Conservation (phyloP, 2,797 vertebrate species). For the Xiphophorus birchmanni region DNA sequence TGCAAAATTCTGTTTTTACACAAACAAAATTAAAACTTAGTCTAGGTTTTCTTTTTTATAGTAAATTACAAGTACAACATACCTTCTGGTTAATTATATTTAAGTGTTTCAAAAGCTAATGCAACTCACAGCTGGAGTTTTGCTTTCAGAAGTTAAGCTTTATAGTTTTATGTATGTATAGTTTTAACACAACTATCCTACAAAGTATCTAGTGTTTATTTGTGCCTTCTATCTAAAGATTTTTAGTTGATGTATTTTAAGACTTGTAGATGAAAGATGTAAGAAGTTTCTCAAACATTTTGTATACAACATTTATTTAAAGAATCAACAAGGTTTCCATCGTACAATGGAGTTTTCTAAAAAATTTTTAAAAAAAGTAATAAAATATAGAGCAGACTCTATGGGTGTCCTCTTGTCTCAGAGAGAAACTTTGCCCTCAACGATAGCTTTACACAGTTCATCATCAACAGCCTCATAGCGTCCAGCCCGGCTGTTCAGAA, state of each 20-base stretch:
- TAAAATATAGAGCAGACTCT: neutral
- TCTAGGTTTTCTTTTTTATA: neutral
- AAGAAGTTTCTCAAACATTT: neutral
- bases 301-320: neutral
- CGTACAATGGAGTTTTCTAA: neutral
- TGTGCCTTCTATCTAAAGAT: neutral
- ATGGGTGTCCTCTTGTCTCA: constrained; percentile 60
- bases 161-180: neutral
- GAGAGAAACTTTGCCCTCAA: constrained; percentile 76
- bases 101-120: neutral
- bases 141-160: neutral
- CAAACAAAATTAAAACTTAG: too few species aligned
- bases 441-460: constrained; percentile 75
- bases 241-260: neutral
- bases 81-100: neutral
- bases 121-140: neutral
- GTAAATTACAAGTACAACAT: neutral
- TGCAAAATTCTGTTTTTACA: too few species aligned
- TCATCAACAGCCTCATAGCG: constrained; percentile 82
- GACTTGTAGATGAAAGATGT: neutral
- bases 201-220: neutral
- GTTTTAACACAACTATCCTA: neutral
- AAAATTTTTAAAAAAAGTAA: too few species aligned
- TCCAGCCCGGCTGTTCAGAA: constrained; percentile 81
- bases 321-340: neutral